A percentile compares a stretch with the other conserved stretches of the same genome.
Evolutionary conservation across 2,113 vertebrate species (phyloP).

Genomic region (Psephotus haematonotus): DNA sequence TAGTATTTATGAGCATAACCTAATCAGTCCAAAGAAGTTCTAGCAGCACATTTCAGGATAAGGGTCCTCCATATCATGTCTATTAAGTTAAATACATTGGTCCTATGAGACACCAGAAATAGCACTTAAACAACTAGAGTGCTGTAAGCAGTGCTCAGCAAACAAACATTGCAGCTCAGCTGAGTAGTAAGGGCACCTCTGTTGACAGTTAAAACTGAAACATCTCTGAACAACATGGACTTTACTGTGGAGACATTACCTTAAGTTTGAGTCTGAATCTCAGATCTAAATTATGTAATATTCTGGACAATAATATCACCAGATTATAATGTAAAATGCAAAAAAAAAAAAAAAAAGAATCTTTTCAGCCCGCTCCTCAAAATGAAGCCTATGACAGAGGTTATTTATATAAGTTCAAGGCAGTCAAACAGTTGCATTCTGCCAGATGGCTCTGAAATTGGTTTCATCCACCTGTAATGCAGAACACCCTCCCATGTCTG

Average conservation of each 20-base stretch:
- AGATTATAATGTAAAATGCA: background rate
- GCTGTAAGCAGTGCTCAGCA: background rate
- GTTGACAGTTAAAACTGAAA: slow-evolving; percentile 1
- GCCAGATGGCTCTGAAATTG: background rate
- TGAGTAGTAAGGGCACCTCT: background rate
- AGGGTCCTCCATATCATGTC: background rate
- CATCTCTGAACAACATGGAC: background rate
- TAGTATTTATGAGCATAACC: background rate
- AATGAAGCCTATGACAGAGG: background rate
- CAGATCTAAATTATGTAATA: background rate
- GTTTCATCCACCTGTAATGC: background rate
- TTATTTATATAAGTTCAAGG: background rate
- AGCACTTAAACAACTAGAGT: background rate
- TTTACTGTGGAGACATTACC: background rate
- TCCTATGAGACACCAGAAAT: background rate
- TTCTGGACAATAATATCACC: background rate
- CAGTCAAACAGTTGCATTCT: background rate
- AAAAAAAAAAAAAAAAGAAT: background rate
- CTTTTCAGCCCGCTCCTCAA: background rate
- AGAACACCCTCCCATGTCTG: background rate
- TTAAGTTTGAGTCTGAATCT: background rate
- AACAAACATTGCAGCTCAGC: background rate
- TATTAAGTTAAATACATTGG: background rate
- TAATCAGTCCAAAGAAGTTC: background rate
- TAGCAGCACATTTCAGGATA: background rate